Evolutionary conservation across 2,888 invertebrate species (phyloP), one percentile per base, ranked within the genome.

Genomic region (Heliothis peltigera): DNA sequence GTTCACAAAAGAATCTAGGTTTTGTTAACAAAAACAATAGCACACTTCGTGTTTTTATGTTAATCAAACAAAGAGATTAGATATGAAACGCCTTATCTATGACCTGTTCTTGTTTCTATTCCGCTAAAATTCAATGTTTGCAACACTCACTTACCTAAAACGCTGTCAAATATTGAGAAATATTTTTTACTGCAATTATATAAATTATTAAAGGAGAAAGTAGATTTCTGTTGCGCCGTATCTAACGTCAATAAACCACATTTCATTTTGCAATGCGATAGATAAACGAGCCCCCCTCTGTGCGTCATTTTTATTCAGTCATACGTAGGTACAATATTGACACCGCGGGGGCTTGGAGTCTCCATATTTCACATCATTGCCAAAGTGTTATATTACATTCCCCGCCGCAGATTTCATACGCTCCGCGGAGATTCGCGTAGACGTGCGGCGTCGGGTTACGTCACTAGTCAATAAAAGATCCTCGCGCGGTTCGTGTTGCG

Each of bases 331-430:
- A 79, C 17, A 68, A 66, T n/a, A n/a, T 55, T 54, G 44, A 43
- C 55, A 65, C 58, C 67, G n/a, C 57, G 32, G 68, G 73, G 67
- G 46, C 28, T 18, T 43, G 43, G 56, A 44, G 47, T 82, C 83
- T 80, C 59, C 60, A 60, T 64, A 51, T 57, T 70, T 70, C 71
- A 65, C 61, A 77, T 89, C 87, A 80, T 67, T 86, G 84, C 18
- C 76, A 56, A 60, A 68, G 87, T 86, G 67, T 92, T 81, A 86
- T 75, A 84, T 92, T 92, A 88, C 91, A 86, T 77, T 80, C 79
- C 72, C 71, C 73, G 84, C 89, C 89, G 83, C 91, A 90, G 91
- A 90, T 90, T 89, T 89, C 84, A 86, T 85, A 82, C 84, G 83
- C 83, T 82, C 83, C 81, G 77, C 77, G 78, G 87, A 89, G 90